phyloP scores from a whole-genome alignment of 2,888 invertebrate genomes.

The Cosmia pyralina region DNA sequence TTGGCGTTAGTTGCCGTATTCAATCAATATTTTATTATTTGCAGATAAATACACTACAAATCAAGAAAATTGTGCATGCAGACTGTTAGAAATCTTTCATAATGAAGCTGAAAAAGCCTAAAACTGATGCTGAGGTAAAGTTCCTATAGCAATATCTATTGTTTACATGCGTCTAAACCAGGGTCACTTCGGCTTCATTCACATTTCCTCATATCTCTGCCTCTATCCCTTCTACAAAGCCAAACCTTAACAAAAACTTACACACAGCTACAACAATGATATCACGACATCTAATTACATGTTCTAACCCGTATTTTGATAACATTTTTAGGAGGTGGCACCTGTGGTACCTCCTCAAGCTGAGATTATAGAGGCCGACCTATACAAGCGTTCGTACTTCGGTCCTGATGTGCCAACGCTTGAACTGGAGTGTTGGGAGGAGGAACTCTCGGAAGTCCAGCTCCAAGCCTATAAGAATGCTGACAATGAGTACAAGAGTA shows the following conservation, averaged over 20 bases:
- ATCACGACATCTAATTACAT: no score
- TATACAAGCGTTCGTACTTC: slow-evolving; percentile 86
- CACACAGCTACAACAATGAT: neutral
- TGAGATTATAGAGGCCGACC: slow-evolving; percentile 86
- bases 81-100: slow-evolving; percentile 3
- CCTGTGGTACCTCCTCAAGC: slow-evolving; percentile 77
- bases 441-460: slow-evolving; percentile 92
- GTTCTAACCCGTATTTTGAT: neutral
- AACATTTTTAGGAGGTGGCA: slow-evolving; percentile 70
- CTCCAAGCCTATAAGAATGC: slow-evolving; percentile 91
- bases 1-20: neutral
- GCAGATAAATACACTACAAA: neutral
- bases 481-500: slow-evolving; percentile 92
- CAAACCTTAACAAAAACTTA: neutral
- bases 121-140: slow-evolving; percentile 79
- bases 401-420: slow-evolving; percentile 90
- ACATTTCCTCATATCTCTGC: neutral
- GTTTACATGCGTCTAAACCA: slow-evolving; percentile 40
- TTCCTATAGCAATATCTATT: slow-evolving; percentile 22
- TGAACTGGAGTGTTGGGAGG: slow-evolving; percentile 93
- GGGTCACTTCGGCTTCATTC: slow-evolving; percentile 10
- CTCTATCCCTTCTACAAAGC: neutral
- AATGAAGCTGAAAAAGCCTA: slow-evolving; percentile 84
- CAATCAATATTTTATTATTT: slow-evolving; percentile 27
- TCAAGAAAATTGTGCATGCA: slow-evolving; percentile 26